Base-by-base conservation (phyloP, 2,113 vertebrate genomes). In the Ia io region DNA sequence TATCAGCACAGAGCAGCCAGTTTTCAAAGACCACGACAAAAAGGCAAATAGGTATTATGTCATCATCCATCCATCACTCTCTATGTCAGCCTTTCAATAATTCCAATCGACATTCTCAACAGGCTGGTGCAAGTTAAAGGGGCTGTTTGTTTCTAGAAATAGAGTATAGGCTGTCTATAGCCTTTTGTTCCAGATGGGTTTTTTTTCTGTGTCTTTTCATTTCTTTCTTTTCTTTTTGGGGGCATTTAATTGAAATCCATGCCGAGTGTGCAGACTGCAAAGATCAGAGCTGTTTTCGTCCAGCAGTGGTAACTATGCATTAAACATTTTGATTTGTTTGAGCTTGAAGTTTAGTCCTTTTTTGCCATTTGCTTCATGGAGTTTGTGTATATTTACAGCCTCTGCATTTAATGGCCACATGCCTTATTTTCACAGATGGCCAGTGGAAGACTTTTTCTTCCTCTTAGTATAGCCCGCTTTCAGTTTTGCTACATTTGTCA, bases 381-480 rank as follows among this genome's bases (percentile, higher is more conserved):
- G 97, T 98, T 98, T 98, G 97, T 98, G 97, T 98, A 94, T 98
- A 98, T 98, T 98, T 98, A 98, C 98, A 98, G 98, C 98, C 98
- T 98, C 98, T 98, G 98, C 98, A 98, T 98, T 98, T 98, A 98
- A 98, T 98, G 98, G 98, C 98, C 97, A 98, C 98, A 98, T 98
- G 98, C 98, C 98, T 98, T 98, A 97, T 98, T 98, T 98, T 98
- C 98, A 98, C 98, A 99, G 98, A 99, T 99, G 98, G 98, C 98
- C 98, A 98, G 97, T 98, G 97, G 98, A 98, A 98, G 98, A 97
- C 93, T 97, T 98, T 96, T 97, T 97, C 95, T 98, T 97, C 97
- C 97, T 98, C 97, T 67, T 91, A 97, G 97, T 98, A 95, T 91
- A 98, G 97, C 96, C 97, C 94, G 97, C 97, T 94, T 98, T 98